Evolutionary conservation across 2,113 vertebrate genomes (phyloP), one percentile per base, ranked within the genome.

Genomic region (Hucho hucho): DNA sequence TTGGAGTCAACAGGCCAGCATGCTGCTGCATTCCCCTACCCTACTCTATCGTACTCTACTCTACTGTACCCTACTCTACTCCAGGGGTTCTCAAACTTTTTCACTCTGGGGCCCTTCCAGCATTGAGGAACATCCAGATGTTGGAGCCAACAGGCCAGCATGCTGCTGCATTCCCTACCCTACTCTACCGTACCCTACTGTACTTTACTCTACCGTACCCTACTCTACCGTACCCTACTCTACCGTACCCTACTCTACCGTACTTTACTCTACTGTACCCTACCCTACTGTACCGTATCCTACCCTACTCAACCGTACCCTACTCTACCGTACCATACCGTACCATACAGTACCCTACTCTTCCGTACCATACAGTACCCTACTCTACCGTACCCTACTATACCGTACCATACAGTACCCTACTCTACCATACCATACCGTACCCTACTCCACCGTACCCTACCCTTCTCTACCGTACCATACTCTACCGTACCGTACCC

Each of bases 1-100:
- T 74, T 84, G 77, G 76, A 73, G 74, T 73, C 85, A 29, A 47
- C 75, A 79, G 80, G 73, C 72, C 81, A 64, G 75, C 74, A 75
- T 67, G 72, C 56, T 25, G 73, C 70, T 71, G 71, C 46, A 75
- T 69, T 49, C 46, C 46, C 46, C 47, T 14, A 13, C 11, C 1
- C 47, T 49, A 49, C 69, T 29, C 16, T 71, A 72, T 64, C 22
- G 56, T 22, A 46, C 71, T 47, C 13, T 9, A 0, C 6, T 6
- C 13, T 49, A 14, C 14, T 0, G 32, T 14, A 47, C 68, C 43
- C 22, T 70, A 72, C 69, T 20, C 67, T 22, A 43, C 70, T 26
- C 25, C 25, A 26, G 25, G 25, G 25, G 25, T 26, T 26, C 25
- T 2, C 25, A 26, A 26, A 26, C 1, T 26, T 26, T 26, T 26